A percentile compares a stretch with the other conserved stretches of the same genome.
These are phyloP conservation scores for Prietella phreatophila DNA, from an alignment of 2,113 vertebrate genomes.

Conservation along the genomic window DNA sequence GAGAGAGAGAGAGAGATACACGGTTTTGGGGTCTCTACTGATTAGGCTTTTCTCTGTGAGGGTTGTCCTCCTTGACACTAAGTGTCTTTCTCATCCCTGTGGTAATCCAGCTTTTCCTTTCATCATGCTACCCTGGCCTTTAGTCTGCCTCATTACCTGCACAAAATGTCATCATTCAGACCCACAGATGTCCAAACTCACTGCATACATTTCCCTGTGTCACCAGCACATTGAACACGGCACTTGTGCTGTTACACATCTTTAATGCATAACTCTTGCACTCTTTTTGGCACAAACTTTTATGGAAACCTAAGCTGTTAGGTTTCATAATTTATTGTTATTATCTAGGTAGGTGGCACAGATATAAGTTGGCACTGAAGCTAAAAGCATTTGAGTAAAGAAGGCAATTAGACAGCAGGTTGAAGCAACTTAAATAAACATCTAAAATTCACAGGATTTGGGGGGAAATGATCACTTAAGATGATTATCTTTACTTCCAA, in stretches of 20 bases:
- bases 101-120: slow-evolving; percentile 44
- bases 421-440: not conserved
- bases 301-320: not conserved
- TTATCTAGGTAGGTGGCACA: not conserved
- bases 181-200: not conserved
- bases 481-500: not conserved
- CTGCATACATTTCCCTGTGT: not conserved
- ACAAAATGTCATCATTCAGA: slow-evolving; percentile 38
- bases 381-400: not conserved
- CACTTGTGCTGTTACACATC: not conserved
- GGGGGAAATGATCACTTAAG: not conserved
- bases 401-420: not conserved
- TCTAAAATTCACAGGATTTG: not conserved
- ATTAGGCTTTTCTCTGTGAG: slow-evolving; percentile 24
- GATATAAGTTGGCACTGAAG: not conserved
- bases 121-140: slow-evolving; percentile 34
- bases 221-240: not conserved
- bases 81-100: slow-evolving; percentile 20
- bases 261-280: slow-evolving; percentile 4
- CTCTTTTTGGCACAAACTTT: not conserved
- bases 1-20: not conserved
- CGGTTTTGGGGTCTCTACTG: not conserved
- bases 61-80: slow-evolving; percentile 35
- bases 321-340: not conserved
- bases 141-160: slow-evolving; percentile 33